Percentiles rank a stretch among this genome's conserved stretches.
Conservation (phyloP, 2,888 invertebrate genomes). For the Empis livida region DNA sequence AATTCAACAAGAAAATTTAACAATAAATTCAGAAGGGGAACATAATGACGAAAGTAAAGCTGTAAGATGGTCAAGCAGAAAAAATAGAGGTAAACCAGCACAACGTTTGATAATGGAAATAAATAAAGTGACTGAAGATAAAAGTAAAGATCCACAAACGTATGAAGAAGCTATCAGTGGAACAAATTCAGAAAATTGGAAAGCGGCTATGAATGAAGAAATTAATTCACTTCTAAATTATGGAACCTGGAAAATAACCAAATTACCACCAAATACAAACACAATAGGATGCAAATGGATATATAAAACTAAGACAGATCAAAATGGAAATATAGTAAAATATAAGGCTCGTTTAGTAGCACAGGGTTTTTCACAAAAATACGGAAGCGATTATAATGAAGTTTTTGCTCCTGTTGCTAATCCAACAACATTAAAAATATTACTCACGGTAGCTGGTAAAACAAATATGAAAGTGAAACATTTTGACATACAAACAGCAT, state of each 20-base stretch:
- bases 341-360: conserved; percentile 5
- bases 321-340: neutral
- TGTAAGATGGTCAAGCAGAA: neutral
- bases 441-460: conserved; percentile 1
- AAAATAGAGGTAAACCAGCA: neutral
- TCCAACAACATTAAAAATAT: neutral
- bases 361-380: conserved; percentile 5
- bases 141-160: neutral
- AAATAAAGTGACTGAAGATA: neutral
- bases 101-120: neutral
- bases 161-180: neutral
- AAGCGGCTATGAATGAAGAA: neutral
- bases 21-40: neutral
- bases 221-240: neutral
- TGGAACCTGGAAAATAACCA: neutral
- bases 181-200: neutral
- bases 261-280: neutral
- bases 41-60: neutral
- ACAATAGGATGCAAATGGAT: neutral
- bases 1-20: neutral
- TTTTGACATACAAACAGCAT: neutral
- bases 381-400: conserved; percentile 4
- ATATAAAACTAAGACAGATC: neutral
- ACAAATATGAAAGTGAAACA: neutral
- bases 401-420: conserved; percentile 2